Evolutionary conservation across 2,888 invertebrate species (phyloP).

Genomic region (Drymonia ruficornis): DNA sequence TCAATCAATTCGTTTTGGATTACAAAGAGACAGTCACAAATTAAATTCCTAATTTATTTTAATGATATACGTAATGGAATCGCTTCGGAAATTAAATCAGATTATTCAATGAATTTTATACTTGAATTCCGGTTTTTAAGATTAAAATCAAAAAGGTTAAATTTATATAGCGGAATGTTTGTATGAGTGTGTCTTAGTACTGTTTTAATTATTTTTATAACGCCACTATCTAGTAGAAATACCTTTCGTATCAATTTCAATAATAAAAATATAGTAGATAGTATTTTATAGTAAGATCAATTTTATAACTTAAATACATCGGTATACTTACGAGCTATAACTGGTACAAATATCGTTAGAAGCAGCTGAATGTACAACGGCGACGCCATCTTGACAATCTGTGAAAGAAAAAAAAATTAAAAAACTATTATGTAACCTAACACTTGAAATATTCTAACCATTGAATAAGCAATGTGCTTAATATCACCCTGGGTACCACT

Average conservation of each 20-base stretch:
- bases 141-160: background rate
- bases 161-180: no score
- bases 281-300: no score
- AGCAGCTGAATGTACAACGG: constrained; percentile 49
- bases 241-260: no score
- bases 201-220: no score
- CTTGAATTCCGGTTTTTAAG: background rate
- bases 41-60: constrained; percentile 64
- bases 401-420: constrained; percentile 37
- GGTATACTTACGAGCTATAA: constrained; percentile 54
- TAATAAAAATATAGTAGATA: no score
- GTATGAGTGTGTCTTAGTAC: no score
- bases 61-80: constrained; percentile 45
- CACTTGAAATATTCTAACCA: background rate
- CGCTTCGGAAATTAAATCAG: background rate
- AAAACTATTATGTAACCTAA: background rate
- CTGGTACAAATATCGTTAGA: constrained; percentile 46
- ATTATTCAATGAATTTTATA: constrained; percentile 10
- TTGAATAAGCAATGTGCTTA: background rate
- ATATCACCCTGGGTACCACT: background rate
- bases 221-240: no score
- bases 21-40: constrained; percentile 47
- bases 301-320: no score
- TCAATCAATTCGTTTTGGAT: constrained; percentile 18
- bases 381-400: constrained; percentile 52